Evolutionary conservation across 2,113 vertebrate genomes (phyloP).

Genomic region (Crotophaga sulcirostris): DNA sequence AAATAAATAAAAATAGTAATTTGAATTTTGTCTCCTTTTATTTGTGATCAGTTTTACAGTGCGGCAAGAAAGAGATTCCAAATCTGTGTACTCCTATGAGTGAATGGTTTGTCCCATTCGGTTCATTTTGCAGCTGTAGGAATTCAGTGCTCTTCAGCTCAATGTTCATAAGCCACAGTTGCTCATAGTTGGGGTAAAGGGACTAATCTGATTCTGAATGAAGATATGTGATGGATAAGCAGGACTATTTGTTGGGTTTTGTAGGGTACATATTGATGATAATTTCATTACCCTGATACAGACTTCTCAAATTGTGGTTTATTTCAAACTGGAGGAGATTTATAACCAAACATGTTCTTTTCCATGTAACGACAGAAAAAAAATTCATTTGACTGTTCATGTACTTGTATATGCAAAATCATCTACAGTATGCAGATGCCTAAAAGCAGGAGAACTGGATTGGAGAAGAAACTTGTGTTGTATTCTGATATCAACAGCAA

Average conservation of each 20-base stretch:
- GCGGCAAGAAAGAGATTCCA: neutral
- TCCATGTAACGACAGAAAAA: neutral
- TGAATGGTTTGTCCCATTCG: neutral
- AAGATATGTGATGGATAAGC: neutral
- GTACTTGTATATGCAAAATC: neutral
- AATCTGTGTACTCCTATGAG: neutral
- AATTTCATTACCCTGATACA: neutral
- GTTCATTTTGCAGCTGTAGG: neutral
- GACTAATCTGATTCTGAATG: neutral
- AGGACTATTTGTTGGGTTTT: neutral
- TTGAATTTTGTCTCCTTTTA: neutral
- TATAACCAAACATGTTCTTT: neutral
- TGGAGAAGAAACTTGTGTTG: neutral
- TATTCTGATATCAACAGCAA: slow-evolving; percentile 31
- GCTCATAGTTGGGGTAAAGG: neutral
- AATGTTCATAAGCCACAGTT: neutral
- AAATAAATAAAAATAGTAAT: neutral
- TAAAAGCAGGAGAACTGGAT: slow-evolving; percentile 5
- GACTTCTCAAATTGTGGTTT: neutral
- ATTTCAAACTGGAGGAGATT: neutral
- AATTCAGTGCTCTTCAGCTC: neutral
- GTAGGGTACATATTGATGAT: neutral
- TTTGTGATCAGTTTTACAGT: neutral
- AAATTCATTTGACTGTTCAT: neutral
- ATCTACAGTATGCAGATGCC: neutral